Base-by-base conservation (phyloP, 1,140 invertebrate species). In the Drosophila nigromelanica region DNA sequence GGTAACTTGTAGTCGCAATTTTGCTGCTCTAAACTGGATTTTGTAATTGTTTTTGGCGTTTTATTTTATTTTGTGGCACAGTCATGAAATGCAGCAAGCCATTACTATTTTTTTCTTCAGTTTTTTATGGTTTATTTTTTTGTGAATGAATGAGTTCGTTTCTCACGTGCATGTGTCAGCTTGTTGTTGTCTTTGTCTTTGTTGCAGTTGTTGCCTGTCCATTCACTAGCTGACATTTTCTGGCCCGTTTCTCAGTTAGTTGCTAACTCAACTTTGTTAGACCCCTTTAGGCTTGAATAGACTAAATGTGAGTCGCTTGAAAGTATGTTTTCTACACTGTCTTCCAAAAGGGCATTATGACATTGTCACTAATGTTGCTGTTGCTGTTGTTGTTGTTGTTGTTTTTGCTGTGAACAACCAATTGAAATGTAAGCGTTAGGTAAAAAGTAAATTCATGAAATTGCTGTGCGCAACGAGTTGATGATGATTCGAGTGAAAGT, bases 111-210 rank as follows among this genome's bases (percentile, higher is more conserved):
- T 52, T 45, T 47, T 62, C 21, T 55, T 54, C 11, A 55, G 43
- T 10, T 21, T 15, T 50, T 27, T 33, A 12, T 35, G 8, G 1
- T 45, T 18, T 58, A 12, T 18, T 27, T 45, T 60, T 45, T 33
- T 67, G 52, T 62, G 62, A 74, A 66, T 73, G 68, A 68, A 80
- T 37, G 15, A 64, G 14, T 76, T 73, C 27, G 67, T 73, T 85
- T 85, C 78, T 79, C 81, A 85, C 81, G 80, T 83, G 76, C 50
- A 14, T n/a, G 4, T 47, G 45, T 54, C 54, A 66, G n/a, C 43
- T 30, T 42, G 15, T 35, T 35, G 60, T 67, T 51, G 58, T 48
- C 62, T 68, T 52, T 52, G 45, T 56, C 39, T 30, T 24, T 55
- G 50, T 35, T 68, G 24, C 52, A 50, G 14, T 30, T 42, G 33